Conservation (phyloP, 64 coral and sea anemone species). For the Porites lutea region DNA sequence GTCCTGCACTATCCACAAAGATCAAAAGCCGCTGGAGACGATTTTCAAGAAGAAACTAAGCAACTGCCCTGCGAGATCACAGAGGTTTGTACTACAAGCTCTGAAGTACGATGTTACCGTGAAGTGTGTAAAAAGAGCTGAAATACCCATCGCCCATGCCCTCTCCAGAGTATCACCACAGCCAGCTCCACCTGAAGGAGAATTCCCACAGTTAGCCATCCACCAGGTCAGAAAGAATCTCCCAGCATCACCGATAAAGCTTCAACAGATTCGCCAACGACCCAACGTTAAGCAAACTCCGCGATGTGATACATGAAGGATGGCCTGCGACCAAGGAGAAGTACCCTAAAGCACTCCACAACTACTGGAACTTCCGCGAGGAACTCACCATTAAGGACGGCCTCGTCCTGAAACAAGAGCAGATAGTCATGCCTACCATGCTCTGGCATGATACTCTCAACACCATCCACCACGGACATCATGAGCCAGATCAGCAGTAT, state of each 20-base stretch:
- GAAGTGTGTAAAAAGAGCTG: slow-evolving; percentile 51
- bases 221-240: slow-evolving; percentile 60
- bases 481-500: slow-evolving; percentile 49
- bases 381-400: slow-evolving; percentile 71
- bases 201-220: slow-evolving; percentile 56
- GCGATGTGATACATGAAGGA: slow-evolving; percentile 54
- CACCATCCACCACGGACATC: slow-evolving; percentile 70
- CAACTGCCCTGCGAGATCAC: slow-evolving; percentile 6
- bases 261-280: slow-evolving; percentile 65
- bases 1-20: too few species aligned
- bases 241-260: slow-evolving; percentile 64
- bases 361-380: slow-evolving; percentile 75
- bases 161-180: slow-evolving; percentile 70
- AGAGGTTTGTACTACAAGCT: too few species aligned
- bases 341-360: slow-evolving; percentile 47
- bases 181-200: not conserved
- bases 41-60: too few species aligned
- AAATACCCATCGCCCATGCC: slow-evolving; percentile 66
- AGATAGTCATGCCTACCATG: slow-evolving; percentile 56
- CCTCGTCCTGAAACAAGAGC: slow-evolving; percentile 51
- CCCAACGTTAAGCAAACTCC: slow-evolving; percentile 20
- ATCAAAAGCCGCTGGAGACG: too few species aligned
- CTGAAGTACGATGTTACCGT: too few species aligned
- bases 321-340: slow-evolving; percentile 61
- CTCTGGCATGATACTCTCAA: slow-evolving; percentile 44